Evolutionary conservation across 2,113 vertebrate genomes (phyloP), one percentile per base, ranked within the genome.

Genomic region (Electrona antarctica): DNA sequence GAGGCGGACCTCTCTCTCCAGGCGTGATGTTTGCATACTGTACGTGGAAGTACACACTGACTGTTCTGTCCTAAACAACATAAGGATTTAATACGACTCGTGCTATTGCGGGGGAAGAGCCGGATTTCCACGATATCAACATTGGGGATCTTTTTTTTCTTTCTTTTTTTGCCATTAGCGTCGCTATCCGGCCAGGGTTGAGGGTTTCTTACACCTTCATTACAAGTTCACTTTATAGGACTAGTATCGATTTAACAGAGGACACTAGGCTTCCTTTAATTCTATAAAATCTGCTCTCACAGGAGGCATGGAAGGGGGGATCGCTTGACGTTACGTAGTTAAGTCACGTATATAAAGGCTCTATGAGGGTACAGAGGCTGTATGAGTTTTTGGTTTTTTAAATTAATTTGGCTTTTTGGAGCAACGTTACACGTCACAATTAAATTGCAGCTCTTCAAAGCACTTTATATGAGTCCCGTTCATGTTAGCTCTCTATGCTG

Each of bases 41-140:
- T 89, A 82, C 88, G 84, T 92, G 92, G 92, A 93, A 90, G 85
- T 89, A 88, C 86, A 84, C 28, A 45, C 33, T 41, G 79, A 84
- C 84, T 67, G 14, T 84, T 83, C 64, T 58, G 48, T 66, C 63
- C 71, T 73, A 67, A 67, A 67, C 76, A 15, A 64, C 85, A 58
- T 78, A 57, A 82, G 85, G 88, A 88, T 90, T 69, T 67, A 78
- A 76, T 68, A 71, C 83, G 63, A 63, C 75, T 76, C 49, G 76
- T 79, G 69, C 56, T 62, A 57, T 48, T 64, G 50, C 63, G 21
- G 64, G 63, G 65, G 74, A 57, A 55, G 33, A 59, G 45, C 66
- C 8, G 47, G 77, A 73, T 64, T 73, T 48, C 69, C 56, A 62
- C 83, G 67, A 55, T 51, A 57, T 45, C 58, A 60, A 59, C 41